Evolutionary conservation across 2,113 vertebrate genomes (phyloP).

Genomic region (Plectropomus leopardus): DNA sequence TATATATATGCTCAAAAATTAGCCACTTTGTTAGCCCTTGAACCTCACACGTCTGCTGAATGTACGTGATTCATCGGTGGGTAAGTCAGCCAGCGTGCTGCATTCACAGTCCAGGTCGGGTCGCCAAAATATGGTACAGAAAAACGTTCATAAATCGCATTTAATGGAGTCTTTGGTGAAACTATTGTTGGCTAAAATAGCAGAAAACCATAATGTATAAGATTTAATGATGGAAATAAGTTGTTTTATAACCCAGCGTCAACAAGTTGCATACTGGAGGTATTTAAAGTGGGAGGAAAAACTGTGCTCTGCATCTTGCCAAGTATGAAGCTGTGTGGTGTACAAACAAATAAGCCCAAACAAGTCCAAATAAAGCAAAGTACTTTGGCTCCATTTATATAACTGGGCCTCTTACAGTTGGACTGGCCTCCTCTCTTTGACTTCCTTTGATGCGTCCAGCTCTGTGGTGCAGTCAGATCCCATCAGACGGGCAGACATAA

Average conservation of each 20-base stretch:
- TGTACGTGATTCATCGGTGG: conserved; percentile 51
- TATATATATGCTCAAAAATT: conserved; percentile 61
- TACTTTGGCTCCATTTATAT: conserved; percentile 84
- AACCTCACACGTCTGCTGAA: conserved; percentile 60
- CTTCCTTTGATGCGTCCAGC: conserved; percentile 76
- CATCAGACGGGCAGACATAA: conserved; percentile 75
- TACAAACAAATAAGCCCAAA: conserved; percentile 83
- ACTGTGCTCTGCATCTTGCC: conserved; percentile 71
- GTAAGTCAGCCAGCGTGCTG: conserved; percentile 33
- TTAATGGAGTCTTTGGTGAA: conserved; percentile 35
- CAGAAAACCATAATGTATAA: conserved; percentile 44
- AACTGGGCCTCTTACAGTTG: conserved; percentile 80
- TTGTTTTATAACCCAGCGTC: conserved; percentile 59
- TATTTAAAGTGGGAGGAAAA: conserved; percentile 76
- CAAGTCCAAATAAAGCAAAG: conserved; percentile 85
- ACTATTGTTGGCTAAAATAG: conserved; percentile 65
- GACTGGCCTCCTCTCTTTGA: conserved; percentile 72
- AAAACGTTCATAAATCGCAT: conserved; percentile 33
- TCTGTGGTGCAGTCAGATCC: conserved; percentile 75
- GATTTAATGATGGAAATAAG: conserved; percentile 68
- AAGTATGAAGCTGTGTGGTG: conserved; percentile 81
- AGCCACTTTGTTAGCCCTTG: conserved; percentile 69
- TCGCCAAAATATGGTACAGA: conserved; percentile 44
- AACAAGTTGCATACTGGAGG: conserved; percentile 70
- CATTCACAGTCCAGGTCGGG: conserved; percentile 9